phyloP scores from a whole-genome alignment of 2,797 vertebrate genomes.

The Bucorvus abyssinicus region DNA sequence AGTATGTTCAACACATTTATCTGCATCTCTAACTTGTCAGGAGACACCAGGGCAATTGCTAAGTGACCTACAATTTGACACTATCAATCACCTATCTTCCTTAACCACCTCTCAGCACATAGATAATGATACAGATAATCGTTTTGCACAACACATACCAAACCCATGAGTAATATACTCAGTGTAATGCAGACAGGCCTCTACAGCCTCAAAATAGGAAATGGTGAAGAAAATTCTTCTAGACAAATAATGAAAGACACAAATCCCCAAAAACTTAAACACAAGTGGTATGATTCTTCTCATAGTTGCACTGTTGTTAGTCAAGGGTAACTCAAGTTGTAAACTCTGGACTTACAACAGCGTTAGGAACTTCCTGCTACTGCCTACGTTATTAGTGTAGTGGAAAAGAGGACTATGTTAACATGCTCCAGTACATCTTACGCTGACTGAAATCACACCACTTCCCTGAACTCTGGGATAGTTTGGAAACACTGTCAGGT shows the following conservation, averaged over 20 bases:
- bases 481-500: background rate
- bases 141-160: conserved; percentile 48
- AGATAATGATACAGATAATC: background rate
- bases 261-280: background rate
- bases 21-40: background rate
- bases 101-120: background rate
- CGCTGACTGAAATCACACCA: background rate
- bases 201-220: conserved; percentile 2
- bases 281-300: background rate
- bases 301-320: background rate
- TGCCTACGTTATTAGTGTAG: background rate
- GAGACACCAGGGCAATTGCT: conserved; percentile 13
- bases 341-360: background rate
- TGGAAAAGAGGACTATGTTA: background rate
- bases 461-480: background rate
- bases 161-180: background rate
- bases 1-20: background rate
- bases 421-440: background rate
- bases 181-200: background rate
- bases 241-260: background rate
- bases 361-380: background rate
- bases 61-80: background rate
- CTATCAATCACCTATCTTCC: conserved; percentile 1
- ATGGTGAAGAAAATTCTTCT: background rate
- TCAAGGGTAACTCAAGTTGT: background rate